Evolutionary conservation across 1,140 invertebrate species (phyloP).

Genomic region (Drosophila pseudoananassae): DNA sequence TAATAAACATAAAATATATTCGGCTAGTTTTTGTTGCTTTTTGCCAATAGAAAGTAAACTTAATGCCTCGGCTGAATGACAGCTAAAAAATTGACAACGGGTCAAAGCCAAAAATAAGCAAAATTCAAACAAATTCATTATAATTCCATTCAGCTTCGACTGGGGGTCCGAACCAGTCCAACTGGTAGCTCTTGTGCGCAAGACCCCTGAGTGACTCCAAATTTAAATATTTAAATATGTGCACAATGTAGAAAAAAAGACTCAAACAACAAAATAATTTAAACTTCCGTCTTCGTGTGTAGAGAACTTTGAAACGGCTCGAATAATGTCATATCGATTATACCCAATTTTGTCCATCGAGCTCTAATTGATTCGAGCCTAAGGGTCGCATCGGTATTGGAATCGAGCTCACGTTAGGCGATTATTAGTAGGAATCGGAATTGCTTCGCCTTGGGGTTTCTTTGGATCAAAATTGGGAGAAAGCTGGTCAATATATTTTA

Average conservation of each 20-base stretch:
- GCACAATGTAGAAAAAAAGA: neutral
- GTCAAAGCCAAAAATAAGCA: conserved; percentile 54
- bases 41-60: conserved; percentile 52
- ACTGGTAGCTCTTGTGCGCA: conserved; percentile 36
- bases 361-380: conserved; percentile 28
- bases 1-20: conserved; percentile 29
- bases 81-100: conserved; percentile 42
- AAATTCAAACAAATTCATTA: conserved; percentile 51
- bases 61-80: conserved; percentile 42
- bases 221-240: conserved; percentile 39
- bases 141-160: conserved; percentile 42
- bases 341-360: conserved; percentile 22
- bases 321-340: conserved; percentile 58
- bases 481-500: conserved; percentile 13
- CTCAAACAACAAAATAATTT: conserved; percentile 30
- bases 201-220: conserved; percentile 37
- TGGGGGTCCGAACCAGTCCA: conserved; percentile 27
- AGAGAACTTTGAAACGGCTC: conserved; percentile 17
- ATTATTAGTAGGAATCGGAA: conserved; percentile 37
- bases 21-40: conserved; percentile 18
- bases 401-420: conserved; percentile 34
- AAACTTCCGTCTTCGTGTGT: conserved; percentile 31
- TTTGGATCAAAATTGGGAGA: conserved; percentile 32
- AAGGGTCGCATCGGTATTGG: conserved; percentile 7
- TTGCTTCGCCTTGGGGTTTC: conserved; percentile 13